Base-by-base conservation (phyloP, 2,888 invertebrate species). In the Sarcophaga carnaria region DNA sequence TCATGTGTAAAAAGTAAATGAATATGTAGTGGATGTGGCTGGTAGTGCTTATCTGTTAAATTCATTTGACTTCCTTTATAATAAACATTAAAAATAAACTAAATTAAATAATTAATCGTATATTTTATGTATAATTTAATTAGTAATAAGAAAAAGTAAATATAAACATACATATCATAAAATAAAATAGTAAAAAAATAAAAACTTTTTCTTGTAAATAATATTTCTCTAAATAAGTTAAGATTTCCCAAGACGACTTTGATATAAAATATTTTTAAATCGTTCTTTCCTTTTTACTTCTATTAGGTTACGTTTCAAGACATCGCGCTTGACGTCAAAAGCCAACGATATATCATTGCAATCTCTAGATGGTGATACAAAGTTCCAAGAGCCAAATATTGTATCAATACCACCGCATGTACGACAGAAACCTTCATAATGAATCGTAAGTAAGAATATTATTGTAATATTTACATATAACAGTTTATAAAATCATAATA, bases 311-410 rank as follows among this genome's bases (percentile, higher is more conserved):
- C 91, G 90, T 3, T 91, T 90, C 11, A 93, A 83, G 14, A 93
- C 87, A 83, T 93, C 93, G 1, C 92, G 90, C 77, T 91, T 91
- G 3, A 90, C 91, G 4, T 92, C 91, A 54, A 92, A 90, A 2
- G 93, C 89, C 71, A 92, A 89, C 4, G 90, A 90, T 25, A 93
- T 89, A 45, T 93, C 93, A 45, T 91, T 90, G 37, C 93, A 93
- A 66, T 92, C 92, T 14, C 90, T 91, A 0, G 93, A 92, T 0
- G 93, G 92, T 27, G 88, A 89, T 10, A 92, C 90, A 86, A 93
- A 91, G 6, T 91, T 92, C 93, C 93, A 93, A 11, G 92, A 90
- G 4, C 93, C 93, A 76, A 93, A 93, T 49, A 93, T 91, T 14
- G 91, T 92, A 47, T 93, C 93, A 49, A 91, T 89, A n/a, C 91